Base-by-base conservation (phyloP, 2,888 invertebrate genomes). In the Acanthosepion pharaonis region DNA sequence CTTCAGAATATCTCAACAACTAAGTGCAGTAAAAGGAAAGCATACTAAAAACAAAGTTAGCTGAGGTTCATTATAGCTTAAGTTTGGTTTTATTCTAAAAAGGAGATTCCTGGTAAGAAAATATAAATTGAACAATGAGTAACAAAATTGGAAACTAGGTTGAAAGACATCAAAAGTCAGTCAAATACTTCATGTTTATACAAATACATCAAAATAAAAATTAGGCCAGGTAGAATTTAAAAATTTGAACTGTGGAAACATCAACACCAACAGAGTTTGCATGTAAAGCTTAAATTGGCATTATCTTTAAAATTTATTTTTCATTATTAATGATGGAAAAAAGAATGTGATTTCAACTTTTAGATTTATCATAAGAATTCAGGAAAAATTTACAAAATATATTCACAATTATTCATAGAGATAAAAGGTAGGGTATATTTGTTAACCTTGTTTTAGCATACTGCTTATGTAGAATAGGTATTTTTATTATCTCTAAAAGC, bases 231-330 rank as follows among this genome's bases (percentile, higher is more conserved):
- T 78, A 78, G 78, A 78, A 78, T 78, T 8, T 8, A 78, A n/a
- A 78, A 33, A 18, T 78, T 78, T 15, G n/a, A 78, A 33, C 15
- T n/a, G n/a, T 78, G 78, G 78, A 78, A 78, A 78, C 78, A 11
- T 78, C 78, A 78, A n/a, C 33, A 78, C n/a, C n/a, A 78, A 78
- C 78, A 78, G n/a, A 78, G n/a, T n/a, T 78, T 78, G 78, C 78
- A 78, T 78, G 78, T n/a, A n/a, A 78, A 15, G 33, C n/a, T 78
- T 78, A 78, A 3, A 33, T n/a, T 78, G 9, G 15, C 78, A n/a
- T 4, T n/a, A 28, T 78, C 28, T 20, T 64, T 55, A 55, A 55
- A 18, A 20, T 55, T 55, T 55, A 59, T 59, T 78, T n/a, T 78
- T 78, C 18, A n/a, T 78, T 78, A 78, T 78, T 33, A 78, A 23